Percentiles rank a stretch among this genome's conserved stretches.
Evolutionary conservation across 1,140 invertebrate genomes (phyloP).

Genomic region (Holcopasites calliopsidis): DNA sequence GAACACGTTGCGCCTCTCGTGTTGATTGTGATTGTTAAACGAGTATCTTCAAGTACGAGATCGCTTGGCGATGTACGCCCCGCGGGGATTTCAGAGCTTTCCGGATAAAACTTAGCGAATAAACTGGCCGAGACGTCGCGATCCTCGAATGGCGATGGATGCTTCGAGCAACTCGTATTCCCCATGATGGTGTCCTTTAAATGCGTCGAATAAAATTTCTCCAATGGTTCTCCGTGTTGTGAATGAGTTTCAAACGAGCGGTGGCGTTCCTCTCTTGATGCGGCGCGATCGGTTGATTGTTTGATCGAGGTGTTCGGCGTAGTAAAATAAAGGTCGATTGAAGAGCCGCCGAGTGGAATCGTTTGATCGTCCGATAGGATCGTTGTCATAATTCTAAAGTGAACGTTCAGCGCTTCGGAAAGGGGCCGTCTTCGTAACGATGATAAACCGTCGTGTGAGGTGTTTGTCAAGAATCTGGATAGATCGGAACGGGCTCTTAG

Average conservation of each 20-base stretch:
- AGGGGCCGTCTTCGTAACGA: conserved; percentile 14
- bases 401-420: conserved; percentile 24
- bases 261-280: background rate
- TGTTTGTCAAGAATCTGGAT: conserved; percentile 1
- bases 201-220: background rate
- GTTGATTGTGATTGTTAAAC: background rate
- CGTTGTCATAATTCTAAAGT: conserved; percentile 12
- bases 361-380: background rate
- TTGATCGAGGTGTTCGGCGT: background rate
- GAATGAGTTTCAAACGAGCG: no score
- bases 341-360: background rate
- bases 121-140: no score
- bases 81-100: no score
- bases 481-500: conserved; percentile 17
- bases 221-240: background rate
- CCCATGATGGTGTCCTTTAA: background rate
- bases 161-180: no score
- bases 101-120: no score
- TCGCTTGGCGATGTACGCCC: no score
- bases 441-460: conserved; percentile 27
- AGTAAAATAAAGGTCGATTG: background rate
- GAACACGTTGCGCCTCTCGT: background rate
- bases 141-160: background rate
- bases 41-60: background rate
- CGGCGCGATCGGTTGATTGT: background rate